Evolutionary conservation across 2,113 vertebrate species (phyloP).

Genomic region (Ochotona princeps): DNA sequence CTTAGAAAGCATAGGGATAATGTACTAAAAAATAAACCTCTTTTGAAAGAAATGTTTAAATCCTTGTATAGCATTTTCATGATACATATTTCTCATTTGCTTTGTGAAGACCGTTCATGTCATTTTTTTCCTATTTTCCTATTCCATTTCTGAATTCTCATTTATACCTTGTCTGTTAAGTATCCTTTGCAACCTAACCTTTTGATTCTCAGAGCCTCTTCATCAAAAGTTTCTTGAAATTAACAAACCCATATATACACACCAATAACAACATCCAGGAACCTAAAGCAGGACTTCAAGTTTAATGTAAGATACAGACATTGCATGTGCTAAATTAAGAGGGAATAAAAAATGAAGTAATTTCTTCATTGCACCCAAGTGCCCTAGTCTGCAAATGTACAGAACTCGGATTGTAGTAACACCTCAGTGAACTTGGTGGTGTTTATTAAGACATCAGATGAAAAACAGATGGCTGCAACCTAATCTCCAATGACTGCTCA

Average conservation of each 20-base stretch:
- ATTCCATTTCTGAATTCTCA: conserved; percentile 35
- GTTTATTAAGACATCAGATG: conserved; percentile 70
- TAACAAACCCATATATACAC: not conserved
- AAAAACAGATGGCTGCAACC: conserved; percentile 71
- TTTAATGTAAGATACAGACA: not conserved
- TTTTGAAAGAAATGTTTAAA: too few species aligned
- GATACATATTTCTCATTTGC: too few species aligned
- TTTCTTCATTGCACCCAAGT: conserved; percentile 14
- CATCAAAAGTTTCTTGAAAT: conserved; percentile 23
- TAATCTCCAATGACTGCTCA: conserved; percentile 50
- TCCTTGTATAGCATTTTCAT: too few species aligned
- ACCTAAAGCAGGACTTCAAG: not conserved
- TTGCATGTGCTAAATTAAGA: not conserved
- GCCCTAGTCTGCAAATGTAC: conserved; percentile 17
- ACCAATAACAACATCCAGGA: not conserved
- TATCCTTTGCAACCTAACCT: not conserved
- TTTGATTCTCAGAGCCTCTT: not conserved
- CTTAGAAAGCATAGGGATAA: too few species aligned
- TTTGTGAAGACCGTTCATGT: too few species aligned
- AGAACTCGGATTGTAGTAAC: not conserved
- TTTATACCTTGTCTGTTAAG: not conserved
- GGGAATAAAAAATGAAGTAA: not conserved
- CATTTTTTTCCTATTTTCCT: not conserved
- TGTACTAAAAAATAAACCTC: too few species aligned
- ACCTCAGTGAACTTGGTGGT: conserved; percentile 21